Conservation (phyloP, 2,888 invertebrate species). For the Coremacera marginata region DNA sequence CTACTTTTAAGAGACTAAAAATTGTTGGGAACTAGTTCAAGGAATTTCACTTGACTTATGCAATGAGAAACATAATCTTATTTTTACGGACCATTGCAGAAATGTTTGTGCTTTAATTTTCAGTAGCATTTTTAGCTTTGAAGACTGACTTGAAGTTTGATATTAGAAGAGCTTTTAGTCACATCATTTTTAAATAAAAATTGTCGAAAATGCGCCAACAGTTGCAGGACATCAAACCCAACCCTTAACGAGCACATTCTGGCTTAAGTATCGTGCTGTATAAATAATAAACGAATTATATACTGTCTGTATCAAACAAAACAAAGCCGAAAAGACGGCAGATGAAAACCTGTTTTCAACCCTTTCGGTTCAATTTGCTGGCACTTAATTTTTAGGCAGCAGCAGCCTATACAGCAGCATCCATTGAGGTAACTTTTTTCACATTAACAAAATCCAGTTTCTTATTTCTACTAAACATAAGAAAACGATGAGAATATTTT, state of each 20-base stretch:
- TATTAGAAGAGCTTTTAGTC: too few species aligned
- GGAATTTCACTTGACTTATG: too few species aligned
- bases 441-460: conserved; percentile 47
- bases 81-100: too few species aligned
- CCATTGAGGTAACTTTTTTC: conserved; percentile 13
- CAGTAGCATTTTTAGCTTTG: too few species aligned
- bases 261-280: not conserved
- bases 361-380: conserved; percentile 19
- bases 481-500: conserved; percentile 57
- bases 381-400: not conserved
- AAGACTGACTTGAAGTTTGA: too few species aligned
- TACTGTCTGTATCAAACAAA: too few species aligned
- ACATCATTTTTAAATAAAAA: too few species aligned
- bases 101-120: too few species aligned
- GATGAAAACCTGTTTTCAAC: conserved; percentile 9
- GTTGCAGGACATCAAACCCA: conserved; percentile 11
- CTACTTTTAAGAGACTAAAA: too few species aligned
- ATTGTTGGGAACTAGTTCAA: too few species aligned
- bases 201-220: not conserved
- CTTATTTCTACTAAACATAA: not conserved
- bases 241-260: conserved; percentile 15
- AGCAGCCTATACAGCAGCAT: conserved; percentile 16
- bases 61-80: too few species aligned
- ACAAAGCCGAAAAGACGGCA: not conserved
- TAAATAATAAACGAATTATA: not conserved